Evolutionary conservation across 1,140 invertebrate genomes (phyloP), one percentile per base, ranked within the genome.

Genomic region (Drosophila simulans): DNA sequence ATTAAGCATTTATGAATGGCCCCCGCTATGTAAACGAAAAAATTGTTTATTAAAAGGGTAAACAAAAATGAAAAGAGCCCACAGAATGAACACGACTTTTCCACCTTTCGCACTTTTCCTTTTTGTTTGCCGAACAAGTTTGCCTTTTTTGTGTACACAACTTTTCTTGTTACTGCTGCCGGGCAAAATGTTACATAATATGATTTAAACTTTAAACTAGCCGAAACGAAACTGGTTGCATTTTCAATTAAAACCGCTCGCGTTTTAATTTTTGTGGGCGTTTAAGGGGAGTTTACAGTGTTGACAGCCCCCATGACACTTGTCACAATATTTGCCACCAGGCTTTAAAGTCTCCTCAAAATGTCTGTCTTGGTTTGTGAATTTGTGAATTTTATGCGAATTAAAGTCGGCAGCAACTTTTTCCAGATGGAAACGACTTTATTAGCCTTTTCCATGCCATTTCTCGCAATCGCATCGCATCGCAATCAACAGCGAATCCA

Each of bases 11-110:
- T 64, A 77, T 71, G 63, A 74, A 76, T 76, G 80, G 37, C 49
- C 60, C 60, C 60, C 69, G 64, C 81, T 65, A 49, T 59, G 51
- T 60, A 72, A 52, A 49, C 53, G 27, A 17, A 66, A 58, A 65
- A 77, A 74, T 63, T 79, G 70, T 76, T 56, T 71, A 88, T 83
- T 83, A 83, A 86, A 82, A 88, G 78, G 86, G 75, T 88, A 86
- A 86, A 88, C 83, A 88, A 82, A 66, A 52, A 52, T 25, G 46
- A 51, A 53, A 52, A 54, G 54, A 25, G 35, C 68, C 35, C 11
- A 59, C 54, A 31, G 31, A 31, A 31, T 8, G 31, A 3, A 31
- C 8, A 31, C 31, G 31, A 31, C n/a, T 15, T 37, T 40, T 46
- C 42, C 27, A 17, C 72, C 37, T 59, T 57, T 34, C 12, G 11